A percentile compares a stretch with the other conserved stretches of the same genome.
phyloP scores from a whole-genome alignment of 2,888 invertebrate genomes.

The Eupithecia centaureata region DNA sequence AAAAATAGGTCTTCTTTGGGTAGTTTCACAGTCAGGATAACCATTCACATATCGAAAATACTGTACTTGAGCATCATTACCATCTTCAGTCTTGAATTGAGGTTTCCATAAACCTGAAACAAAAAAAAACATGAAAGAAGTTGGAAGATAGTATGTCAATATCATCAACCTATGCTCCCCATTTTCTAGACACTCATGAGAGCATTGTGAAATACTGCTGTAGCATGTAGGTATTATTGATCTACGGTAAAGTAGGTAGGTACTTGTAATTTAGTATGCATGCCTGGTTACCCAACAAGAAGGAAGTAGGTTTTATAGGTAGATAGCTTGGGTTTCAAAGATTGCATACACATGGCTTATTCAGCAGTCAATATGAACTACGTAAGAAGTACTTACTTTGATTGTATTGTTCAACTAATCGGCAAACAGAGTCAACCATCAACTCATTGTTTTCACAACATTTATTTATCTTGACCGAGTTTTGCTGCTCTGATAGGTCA shows the following conservation, averaged over 20 bases:
- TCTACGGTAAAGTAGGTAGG: not conserved
- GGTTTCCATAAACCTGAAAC: constrained; percentile 83
- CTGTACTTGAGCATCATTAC: constrained; percentile 81
- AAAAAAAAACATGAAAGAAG: not conserved
- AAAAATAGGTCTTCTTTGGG: constrained; percentile 88
- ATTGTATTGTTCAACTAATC: constrained; percentile 84
- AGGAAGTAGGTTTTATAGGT: constrained; percentile 14
- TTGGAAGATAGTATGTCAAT: not conserved
- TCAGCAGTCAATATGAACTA: constrained; percentile 13
- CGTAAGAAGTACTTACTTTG: constrained; percentile 71
- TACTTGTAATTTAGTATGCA: constrained; percentile 29
- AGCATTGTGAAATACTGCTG: not conserved
- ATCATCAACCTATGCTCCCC: not conserved
- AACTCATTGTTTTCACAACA: constrained; percentile 90
- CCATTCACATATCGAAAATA: constrained; percentile 85
- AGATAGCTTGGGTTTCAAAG: constrained; percentile 30
- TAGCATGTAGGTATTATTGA: constrained; percentile 6
- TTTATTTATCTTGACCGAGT: constrained; percentile 87
- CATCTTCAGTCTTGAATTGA: constrained; percentile 86
- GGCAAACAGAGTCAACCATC: constrained; percentile 87
- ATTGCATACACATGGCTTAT: constrained; percentile 10
- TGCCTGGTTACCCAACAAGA: constrained; percentile 25
- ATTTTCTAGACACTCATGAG: not conserved
- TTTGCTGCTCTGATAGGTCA: constrained; percentile 73
- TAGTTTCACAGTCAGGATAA: constrained; percentile 87